Evolutionary conservation across 2,888 invertebrate species (phyloP).

Genomic region (Aphrophora alni): DNA sequence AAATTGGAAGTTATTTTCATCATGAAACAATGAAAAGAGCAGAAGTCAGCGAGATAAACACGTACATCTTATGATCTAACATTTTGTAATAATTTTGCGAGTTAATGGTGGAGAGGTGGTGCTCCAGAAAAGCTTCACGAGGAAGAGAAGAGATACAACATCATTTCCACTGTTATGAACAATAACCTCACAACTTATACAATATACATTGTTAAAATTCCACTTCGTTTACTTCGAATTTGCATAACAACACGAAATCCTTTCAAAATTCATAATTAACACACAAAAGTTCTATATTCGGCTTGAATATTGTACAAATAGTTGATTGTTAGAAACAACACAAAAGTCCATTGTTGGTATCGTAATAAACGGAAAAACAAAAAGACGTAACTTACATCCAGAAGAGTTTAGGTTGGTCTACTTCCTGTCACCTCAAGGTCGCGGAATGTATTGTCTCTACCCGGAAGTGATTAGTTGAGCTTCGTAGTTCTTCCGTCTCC

Average conservation of each 20-base stretch:
- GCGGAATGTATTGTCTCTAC: background rate
- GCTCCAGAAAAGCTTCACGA: no score
- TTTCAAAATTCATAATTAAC: background rate
- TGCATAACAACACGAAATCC: background rate
- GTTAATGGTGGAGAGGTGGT: no score
- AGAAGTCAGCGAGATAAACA: no score
- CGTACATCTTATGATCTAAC: no score
- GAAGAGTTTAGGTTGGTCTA: background rate
- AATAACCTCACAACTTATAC: background rate
- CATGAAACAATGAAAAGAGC: no score
- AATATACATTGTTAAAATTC: background rate
- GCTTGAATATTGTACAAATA: background rate
- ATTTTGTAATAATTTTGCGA: no score
- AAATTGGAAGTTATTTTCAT: no score
- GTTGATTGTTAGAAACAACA: background rate
- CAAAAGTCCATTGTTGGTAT: background rate
- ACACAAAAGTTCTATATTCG: background rate
- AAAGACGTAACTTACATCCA: background rate
- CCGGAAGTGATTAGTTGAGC: conserved; percentile 1
- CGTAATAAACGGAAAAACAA: background rate
- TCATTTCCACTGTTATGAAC: background rate
- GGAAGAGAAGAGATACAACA: no score
- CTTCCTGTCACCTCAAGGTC: background rate
- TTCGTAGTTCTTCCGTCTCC: background rate
- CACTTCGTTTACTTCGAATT: background rate